Percentiles rank a stretch among this genome's conserved stretches.
Evolutionary conservation across 2,113 vertebrate species (phyloP).

Genomic region (Arvicanthis niloticus): DNA sequence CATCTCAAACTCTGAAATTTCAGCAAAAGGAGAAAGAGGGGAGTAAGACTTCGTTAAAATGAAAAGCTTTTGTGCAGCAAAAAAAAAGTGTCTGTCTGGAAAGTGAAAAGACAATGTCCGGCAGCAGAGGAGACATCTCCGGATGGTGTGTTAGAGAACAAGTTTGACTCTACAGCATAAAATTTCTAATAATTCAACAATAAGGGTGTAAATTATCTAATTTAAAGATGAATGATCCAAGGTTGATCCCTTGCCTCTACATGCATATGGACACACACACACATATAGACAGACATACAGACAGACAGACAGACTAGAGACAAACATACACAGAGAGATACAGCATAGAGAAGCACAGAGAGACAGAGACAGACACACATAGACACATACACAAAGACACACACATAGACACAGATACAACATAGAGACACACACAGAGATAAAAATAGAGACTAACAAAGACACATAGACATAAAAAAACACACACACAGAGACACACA

Average conservation of each 20-base stretch:
- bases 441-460: too few relatives aligned
- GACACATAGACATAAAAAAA: too few relatives aligned
- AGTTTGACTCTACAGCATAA: background rate
- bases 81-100: background rate
- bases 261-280: background rate
- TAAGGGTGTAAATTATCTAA: background rate
- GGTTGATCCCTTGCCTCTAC: background rate
- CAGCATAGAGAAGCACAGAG: too few relatives aligned
- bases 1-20: background rate
- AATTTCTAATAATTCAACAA: background rate
- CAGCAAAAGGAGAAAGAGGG: background rate
- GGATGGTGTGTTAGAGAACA: background rate
- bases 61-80: background rate
- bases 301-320: background rate
- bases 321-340: background rate
- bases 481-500: too few relatives aligned
- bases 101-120: background rate
- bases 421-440: too few relatives aligned
- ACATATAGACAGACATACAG: background rate
- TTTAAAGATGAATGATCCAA: background rate
- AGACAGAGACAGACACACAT: too few relatives aligned
- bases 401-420: too few relatives aligned
- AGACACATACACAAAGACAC: too few relatives aligned
- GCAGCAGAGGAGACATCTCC: background rate
- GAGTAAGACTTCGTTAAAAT: background rate